phyloP scores from a whole-genome alignment of 2,888 invertebrate genomes.

The Epicampocera succincta region DNA sequence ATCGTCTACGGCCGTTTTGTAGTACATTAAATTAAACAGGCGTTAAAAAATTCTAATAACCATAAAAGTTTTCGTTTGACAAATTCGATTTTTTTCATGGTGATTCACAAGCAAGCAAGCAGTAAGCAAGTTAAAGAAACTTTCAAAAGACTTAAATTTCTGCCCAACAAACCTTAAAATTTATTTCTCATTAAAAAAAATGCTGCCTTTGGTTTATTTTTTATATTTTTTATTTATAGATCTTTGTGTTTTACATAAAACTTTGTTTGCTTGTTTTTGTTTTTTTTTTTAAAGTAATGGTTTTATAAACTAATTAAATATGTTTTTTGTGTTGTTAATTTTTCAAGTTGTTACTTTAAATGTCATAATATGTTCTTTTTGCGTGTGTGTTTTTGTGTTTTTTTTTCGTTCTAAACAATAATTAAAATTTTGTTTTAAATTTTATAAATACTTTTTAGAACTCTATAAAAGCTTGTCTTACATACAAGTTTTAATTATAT shows the following conservation, averaged over 20 bases:
- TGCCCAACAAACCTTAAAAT: not conserved
- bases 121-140: no score
- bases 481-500: slow-evolving; percentile 49
- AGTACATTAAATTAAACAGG: no score
- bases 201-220: not conserved
- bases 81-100: no score
- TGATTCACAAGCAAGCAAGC: no score
- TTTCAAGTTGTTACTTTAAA: slow-evolving; percentile 13
- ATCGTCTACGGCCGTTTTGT: no score
- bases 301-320: slow-evolving; percentile 49
- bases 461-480: slow-evolving; percentile 54
- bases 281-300: slow-evolving; percentile 20
- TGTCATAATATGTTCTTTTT: slow-evolving; percentile 45
- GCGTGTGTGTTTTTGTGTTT: not conserved
- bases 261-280: slow-evolving; percentile 28
- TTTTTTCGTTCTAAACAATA: slow-evolving; percentile 25
- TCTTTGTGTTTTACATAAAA: slow-evolving; percentile 46
- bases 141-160: no score
- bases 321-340: slow-evolving; percentile 5
- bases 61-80: no score
- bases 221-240: slow-evolving; percentile 31
- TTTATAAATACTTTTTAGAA: slow-evolving; percentile 33
- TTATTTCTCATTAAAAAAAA: not conserved
- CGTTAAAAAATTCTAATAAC: no score
- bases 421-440: slow-evolving; percentile 36